Evolutionary conservation across 2,888 invertebrate species (phyloP), one percentile per base, ranked within the genome.

Genomic region (Agriopis marginaria): DNA sequence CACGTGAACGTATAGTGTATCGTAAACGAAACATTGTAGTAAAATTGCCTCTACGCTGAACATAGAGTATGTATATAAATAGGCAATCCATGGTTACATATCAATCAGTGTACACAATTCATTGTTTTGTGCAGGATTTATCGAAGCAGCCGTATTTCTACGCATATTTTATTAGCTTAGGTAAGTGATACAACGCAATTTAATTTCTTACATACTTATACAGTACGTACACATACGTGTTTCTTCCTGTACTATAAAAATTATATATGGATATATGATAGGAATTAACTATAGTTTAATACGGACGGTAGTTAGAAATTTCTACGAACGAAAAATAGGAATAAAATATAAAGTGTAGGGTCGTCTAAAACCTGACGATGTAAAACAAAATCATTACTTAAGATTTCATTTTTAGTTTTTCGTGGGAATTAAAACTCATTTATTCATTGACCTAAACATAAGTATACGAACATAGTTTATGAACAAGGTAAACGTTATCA

Each of bases 401-500:
- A 11, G 9, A 44, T 44, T 44, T 11, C 14, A 17, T 7, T n/a
- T 17, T 14, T 14, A 50, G 14, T 14, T 14, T 50, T 47, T 47
- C 47, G 12, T n/a, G 11, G 5, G 7, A 6, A 47, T 12, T 47
- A 47, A 47, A 50, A 50, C 7, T 50, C 17, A 17, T 14, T 12
- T 23, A 61, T 56, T 14, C 14, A 0, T 17, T 63, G 59, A 68
- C 59, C 51, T 53, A 53, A 59, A 45, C 51, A 58, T 58, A 53
- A 59, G 58, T 32, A 51, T 12, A 42, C 0, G 58, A 59, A 32
- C 40, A 49, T 54, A 64, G 63, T 68, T 68, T 68, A 63, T 42
- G 63, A 39, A 63, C 63, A 59, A 58, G 68, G 67, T 59, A 59
- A 54, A 53, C 53, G 60, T 55, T 68, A 68, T 64, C 68, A 32